Evolutionary conservation across 2,888 invertebrate species (phyloP), one percentile per base, ranked within the genome.

Genomic region (Euplagia quadripunctaria): DNA sequence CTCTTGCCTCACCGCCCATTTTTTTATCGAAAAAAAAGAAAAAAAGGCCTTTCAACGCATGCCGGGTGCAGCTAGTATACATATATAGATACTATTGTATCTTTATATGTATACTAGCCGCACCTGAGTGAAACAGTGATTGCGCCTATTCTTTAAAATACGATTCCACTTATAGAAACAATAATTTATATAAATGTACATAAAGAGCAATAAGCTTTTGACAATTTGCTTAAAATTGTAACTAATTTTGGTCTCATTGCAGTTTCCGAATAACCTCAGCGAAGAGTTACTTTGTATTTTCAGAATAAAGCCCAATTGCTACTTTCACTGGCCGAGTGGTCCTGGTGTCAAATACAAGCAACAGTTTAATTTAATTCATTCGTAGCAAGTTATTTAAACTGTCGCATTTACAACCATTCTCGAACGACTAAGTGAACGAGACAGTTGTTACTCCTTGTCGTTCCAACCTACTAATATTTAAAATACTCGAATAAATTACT

Each of bases 301-400:
- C 42, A 43, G 46, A 55, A 55, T 20, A 61, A 69, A 61, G 6
- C 69, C n/a, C 68, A 55, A 68, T 43, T 61, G 68, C 20, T 61
- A 8, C 42, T 69, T 69, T 61, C 6, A 46, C 46, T 58, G 11
- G 46, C 1, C 11, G 9, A 58, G 31, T 61, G 16, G 69, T 31
- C 69, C 67, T n/a, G 61, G 68, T 80, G 83, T 82, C 81, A 78
- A 82, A 82, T 72, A 64, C 46, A 68, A 69, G 70, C 73, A 74
- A 78, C 82, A 77, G 73, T 85, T 79, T 74, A 76, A 66, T 79
- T 81, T 72, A 79, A 85, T 76, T 73, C 69, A 68, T 68, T 64
- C 68, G 66, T 73, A 74, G 70, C 67, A 76, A 85, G 71, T 82
- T 76, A 82, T 80, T 77, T 78, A 73, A 80, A 82, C 74, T 78